phyloP scores from a whole-genome alignment of 2,888 invertebrate species.

The Epistrophe eligans region DNA sequence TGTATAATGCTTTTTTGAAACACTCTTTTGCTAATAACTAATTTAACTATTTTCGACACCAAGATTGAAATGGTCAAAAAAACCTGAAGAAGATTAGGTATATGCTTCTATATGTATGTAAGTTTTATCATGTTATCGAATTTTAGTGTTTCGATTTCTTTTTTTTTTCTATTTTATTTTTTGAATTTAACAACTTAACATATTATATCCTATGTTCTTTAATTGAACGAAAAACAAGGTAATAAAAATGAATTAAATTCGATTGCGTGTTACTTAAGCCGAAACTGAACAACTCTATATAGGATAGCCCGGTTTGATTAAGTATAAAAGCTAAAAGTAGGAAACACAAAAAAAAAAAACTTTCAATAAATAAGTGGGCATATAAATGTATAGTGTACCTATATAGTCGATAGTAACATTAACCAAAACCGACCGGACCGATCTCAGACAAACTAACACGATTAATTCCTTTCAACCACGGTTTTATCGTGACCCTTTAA shows the following conservation, averaged over 20 bases:
- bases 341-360: slow-evolving; percentile 42
- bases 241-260: slow-evolving; percentile 32
- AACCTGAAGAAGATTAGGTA: too few species aligned
- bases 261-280: slow-evolving; percentile 68
- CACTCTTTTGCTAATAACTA: too few species aligned
- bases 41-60: too few species aligned
- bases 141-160: too few species aligned
- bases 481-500: slow-evolving; percentile 73
- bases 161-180: too few species aligned
- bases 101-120: too few species aligned
- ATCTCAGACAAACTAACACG: slow-evolving; percentile 68
- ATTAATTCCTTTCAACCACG: slow-evolving; percentile 72
- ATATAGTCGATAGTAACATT: not conserved
- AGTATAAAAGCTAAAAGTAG: slow-evolving; percentile 13
- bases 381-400: not conserved
- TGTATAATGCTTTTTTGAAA: too few species aligned
- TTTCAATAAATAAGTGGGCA: slow-evolving; percentile 34
- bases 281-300: slow-evolving; percentile 6
- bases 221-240: not conserved
- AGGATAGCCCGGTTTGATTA: slow-evolving; percentile 5
- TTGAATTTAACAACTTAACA: not conserved
- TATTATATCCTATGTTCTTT: not conserved
- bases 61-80: too few species aligned
- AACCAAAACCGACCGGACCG: slow-evolving; percentile 9
- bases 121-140: too few species aligned